Conservation (phyloP, 1,140 invertebrate species). For the Drosophila pachea region DNA sequence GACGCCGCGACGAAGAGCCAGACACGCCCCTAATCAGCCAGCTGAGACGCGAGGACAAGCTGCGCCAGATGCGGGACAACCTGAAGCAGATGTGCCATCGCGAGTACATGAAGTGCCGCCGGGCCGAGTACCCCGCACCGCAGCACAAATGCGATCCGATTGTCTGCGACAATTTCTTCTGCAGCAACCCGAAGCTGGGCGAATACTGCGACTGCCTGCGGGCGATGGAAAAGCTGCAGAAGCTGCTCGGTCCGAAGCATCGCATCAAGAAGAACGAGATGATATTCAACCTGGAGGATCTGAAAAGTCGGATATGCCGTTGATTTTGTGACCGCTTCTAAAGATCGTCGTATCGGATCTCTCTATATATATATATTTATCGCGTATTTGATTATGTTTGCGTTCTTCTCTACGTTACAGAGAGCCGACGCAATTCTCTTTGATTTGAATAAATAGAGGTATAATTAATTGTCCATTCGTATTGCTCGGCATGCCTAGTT, state of each 20-base stretch:
- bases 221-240: slow-evolving; percentile 42
- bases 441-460: no score
- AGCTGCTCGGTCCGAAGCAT: slow-evolving; percentile 17
- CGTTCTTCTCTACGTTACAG: no score
- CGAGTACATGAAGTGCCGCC: slow-evolving; percentile 24
- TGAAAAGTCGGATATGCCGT: not conserved
- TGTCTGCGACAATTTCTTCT: slow-evolving; percentile 31
- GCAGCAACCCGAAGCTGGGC: slow-evolving; percentile 16
- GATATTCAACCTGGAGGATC: slow-evolving; percentile 6
- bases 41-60: slow-evolving; percentile 30
- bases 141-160: slow-evolving; percentile 37
- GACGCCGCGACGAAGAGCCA: slow-evolving; percentile 3
- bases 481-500: no score
- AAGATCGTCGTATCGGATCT: not conserved
- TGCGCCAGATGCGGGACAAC: slow-evolving; percentile 35
- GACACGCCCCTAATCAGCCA: slow-evolving; percentile 48
- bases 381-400: no score
- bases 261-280: not conserved
- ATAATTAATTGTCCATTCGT: no score
- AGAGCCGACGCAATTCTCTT: no score
- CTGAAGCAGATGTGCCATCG: slow-evolving; percentile 33
- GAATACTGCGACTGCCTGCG: slow-evolving; percentile 35
- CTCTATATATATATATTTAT: no score
- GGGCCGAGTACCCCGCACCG: not conserved
- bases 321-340: not conserved